These are phyloP conservation scores for Smutsia gigantea DNA, from an alignment of 2,797 vertebrate species.

Conservation along the genomic window DNA sequence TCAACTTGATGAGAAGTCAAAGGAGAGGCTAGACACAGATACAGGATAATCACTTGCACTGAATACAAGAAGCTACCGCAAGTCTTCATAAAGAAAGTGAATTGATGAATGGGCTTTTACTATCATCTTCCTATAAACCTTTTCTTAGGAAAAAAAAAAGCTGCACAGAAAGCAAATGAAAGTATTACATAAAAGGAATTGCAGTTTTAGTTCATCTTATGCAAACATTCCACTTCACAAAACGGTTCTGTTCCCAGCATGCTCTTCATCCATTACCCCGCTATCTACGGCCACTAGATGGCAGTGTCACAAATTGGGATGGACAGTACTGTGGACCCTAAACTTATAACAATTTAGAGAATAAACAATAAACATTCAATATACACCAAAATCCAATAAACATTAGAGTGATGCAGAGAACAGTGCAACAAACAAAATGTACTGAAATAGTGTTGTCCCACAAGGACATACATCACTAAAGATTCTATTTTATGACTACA, in stretches of 20 bases:
- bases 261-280: not conserved
- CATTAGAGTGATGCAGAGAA: conserved; percentile 79
- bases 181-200: not conserved
- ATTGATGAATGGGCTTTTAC: not conserved
- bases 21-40: not conserved
- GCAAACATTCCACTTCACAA: not conserved
- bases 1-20: not conserved
- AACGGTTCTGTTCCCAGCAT: conserved; percentile 51
- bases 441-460: conserved; percentile 75
- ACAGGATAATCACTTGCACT: not conserved
- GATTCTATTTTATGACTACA: conserved; percentile 79
- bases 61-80: not conserved
- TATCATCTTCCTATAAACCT: not conserved
- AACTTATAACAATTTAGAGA: conserved; percentile 77
- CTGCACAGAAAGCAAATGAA: not conserved
- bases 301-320: conserved; percentile 59
- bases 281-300: conserved; percentile 62
- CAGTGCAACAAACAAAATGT: conserved; percentile 84
- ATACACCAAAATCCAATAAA: conserved; percentile 85
- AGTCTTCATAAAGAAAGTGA: conserved; percentile 29
- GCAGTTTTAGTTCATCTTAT: not conserved
- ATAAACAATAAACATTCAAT: conserved; percentile 85
- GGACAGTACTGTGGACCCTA: conserved; percentile 33
- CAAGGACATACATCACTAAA: conserved; percentile 83
- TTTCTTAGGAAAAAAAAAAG: not conserved